Evolutionary conservation across 2,797 vertebrate species (phyloP), one percentile per base, ranked within the genome.

Genomic region (Myotis planiceps): DNA sequence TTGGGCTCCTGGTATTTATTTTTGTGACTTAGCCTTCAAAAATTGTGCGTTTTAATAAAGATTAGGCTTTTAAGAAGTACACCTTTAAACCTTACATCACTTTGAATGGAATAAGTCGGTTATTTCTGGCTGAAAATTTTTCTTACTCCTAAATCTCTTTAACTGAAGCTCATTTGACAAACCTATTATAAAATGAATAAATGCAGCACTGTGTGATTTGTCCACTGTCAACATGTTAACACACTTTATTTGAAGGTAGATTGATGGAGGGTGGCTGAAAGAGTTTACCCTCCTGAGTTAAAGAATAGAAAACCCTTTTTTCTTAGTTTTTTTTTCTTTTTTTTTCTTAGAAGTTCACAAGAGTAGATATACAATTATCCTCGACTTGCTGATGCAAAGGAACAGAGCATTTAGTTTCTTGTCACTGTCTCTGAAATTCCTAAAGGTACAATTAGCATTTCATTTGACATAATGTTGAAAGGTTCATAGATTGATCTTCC

Each of bases 391-490:
- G 99, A 99, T 99, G 99, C 99, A 99, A 99, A 99, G 99, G 99
- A 99, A 99, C 99, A 99, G 99, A 99, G 99, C 99, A 99, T 99
- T 99, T 99, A 99, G 99, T 99, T 99, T 99, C 99, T 99, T 99
- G 99, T 99, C 99, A 99, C 99, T 99, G 99, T 99, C 99, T 99
- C 99, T 99, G 99, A 99, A 99, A 99, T 99, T 99, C 99, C 99
- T 99, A 99, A 99, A 99, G 99, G 99, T 99, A 99, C 99, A 99
- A 99, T 99, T 99, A 99, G 99, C 99, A 99, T 99, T 99, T 99
- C 99, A 99, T 99, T 99, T 99, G 99, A 99, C 99, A 99, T 99
- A 99, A 99, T 99, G 99, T 99, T 99, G 99, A 99, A 99, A 99
- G 99, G 99, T 99, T 99, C 99, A 99, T 99, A 99, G 99, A 99